These are phyloP conservation scores for Daphoenositta chrysoptera DNA, from an alignment of 2,113 vertebrate species.

Conservation along the genomic window DNA sequence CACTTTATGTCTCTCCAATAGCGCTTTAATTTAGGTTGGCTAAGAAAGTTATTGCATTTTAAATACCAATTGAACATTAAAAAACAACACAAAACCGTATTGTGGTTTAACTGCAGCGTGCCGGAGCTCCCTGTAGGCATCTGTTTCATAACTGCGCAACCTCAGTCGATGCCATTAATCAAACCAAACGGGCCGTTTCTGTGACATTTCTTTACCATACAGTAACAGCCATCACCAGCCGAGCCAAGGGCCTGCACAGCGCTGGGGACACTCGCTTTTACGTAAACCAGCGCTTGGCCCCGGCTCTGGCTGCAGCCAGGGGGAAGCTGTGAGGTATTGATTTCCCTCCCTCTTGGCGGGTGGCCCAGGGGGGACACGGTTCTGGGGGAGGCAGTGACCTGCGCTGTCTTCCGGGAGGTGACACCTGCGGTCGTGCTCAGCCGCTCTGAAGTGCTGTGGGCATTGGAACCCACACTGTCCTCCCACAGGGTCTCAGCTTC, in stretches of 20 bases:
- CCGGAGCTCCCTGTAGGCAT: slow-evolving; percentile 48
- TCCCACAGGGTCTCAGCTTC: not conserved
- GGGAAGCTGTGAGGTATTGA: not conserved
- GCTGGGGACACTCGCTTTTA: not conserved
- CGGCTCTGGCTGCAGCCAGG: not conserved
- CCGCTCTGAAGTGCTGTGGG: not conserved
- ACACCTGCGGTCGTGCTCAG: slow-evolving; percentile 18
- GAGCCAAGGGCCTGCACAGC: not conserved
- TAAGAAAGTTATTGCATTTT: slow-evolving; percentile 62
- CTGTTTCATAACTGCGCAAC: slow-evolving; percentile 54
- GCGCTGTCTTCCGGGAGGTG: not conserved
- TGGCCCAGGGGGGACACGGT: not conserved
- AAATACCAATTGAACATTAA: slow-evolving; percentile 63
- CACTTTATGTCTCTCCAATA: slow-evolving; percentile 34
- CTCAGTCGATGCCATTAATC: slow-evolving; percentile 56
- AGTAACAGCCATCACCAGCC: not conserved
- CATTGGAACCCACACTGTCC: not conserved
- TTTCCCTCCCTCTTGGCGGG: not conserved
- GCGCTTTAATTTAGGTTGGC: slow-evolving; percentile 58
- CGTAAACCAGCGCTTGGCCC: not conserved
- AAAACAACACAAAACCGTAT: slow-evolving; percentile 54
- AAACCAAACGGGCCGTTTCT: slow-evolving; percentile 39
- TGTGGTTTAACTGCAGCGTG: slow-evolving; percentile 64
- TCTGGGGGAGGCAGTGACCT: slow-evolving; percentile 5
- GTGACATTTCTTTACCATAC: slow-evolving; percentile 24